Evolutionary conservation across 2,888 invertebrate genomes (phyloP).

Genomic region (Melanargia galathea): DNA sequence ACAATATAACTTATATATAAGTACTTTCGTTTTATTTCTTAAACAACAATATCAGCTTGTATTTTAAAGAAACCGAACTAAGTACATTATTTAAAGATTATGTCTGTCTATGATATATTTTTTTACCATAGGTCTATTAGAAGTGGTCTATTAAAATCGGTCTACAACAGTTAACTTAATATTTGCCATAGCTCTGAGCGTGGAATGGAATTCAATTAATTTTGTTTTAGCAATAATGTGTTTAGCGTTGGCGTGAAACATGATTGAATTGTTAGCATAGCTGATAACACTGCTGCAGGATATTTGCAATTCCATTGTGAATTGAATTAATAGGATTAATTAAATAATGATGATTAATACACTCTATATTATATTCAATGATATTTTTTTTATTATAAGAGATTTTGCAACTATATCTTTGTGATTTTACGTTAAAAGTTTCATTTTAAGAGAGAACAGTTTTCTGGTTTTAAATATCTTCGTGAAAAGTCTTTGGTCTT

Average conservation of each 20-base stretch:
- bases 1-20: too few species aligned
- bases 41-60: too few species aligned
- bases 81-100: too few species aligned
- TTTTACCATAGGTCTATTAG: neutral
- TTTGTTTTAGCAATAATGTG: conserved; percentile 29
- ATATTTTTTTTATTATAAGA: neutral
- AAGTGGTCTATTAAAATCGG: neutral
- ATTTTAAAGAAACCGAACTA: too few species aligned
- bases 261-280: conserved; percentile 30
- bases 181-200: neutral
- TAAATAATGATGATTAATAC: neutral
- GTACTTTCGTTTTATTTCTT: too few species aligned
- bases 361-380: neutral
- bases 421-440: too few species aligned
- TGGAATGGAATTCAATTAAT: conserved; percentile 33
- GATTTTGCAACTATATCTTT: neutral
- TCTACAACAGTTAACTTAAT: neutral
- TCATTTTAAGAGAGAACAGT: neutral
- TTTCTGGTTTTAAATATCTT: neutral
- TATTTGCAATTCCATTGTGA: conserved; percentile 28
- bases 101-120: neutral
- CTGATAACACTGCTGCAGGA: conserved; percentile 16
- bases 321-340: conserved; percentile 16
- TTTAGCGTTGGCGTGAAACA: conserved; percentile 30
- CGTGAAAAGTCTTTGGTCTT: too few species aligned